A percentile compares a stretch with the other conserved stretches of the same genome.
phyloP scores from a whole-genome alignment of 2,888 invertebrate species.

The Tachystola acroxantha region DNA sequence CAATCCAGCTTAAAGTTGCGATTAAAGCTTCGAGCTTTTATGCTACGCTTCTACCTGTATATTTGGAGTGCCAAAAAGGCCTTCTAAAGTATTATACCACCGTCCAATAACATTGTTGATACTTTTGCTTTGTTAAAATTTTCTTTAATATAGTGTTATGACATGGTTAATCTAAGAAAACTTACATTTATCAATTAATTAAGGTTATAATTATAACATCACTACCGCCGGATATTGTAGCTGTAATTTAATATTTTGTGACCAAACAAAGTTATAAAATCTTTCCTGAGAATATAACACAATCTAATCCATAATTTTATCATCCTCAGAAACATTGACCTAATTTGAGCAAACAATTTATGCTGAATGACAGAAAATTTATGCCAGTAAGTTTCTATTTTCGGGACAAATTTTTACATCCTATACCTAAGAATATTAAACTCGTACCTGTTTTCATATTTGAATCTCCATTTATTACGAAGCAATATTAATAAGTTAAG shows the following conservation, averaged over 20 bases:
- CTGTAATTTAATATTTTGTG: neutral
- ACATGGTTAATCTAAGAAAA: neutral
- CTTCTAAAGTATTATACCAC: constrained; percentile 36
- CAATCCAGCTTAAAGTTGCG: constrained; percentile 2
- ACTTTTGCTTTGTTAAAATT: constrained; percentile 38
- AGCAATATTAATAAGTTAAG: neutral
- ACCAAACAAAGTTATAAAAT: too few species aligned
- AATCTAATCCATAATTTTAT: too few species aligned
- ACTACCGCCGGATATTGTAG: neutral
- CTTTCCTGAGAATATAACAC: too few species aligned
- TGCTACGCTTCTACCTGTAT: neutral
- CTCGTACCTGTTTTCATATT: neutral
- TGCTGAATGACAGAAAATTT: too few species aligned
- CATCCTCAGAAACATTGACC: too few species aligned
- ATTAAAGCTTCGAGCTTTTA: neutral
- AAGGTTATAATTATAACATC: too few species aligned
- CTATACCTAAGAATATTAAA: too few species aligned
- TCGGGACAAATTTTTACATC: too few species aligned
- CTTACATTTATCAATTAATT: neutral
- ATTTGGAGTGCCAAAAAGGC: constrained; percentile 15
- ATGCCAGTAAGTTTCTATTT: too few species aligned
- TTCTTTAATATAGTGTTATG: constrained; percentile 14
- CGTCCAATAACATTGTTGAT: constrained; percentile 45
- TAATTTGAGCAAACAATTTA: too few species aligned
- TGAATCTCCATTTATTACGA: neutral